Percentiles rank a stretch among this genome's conserved stretches.
Evolutionary conservation across 2,888 invertebrate genomes (phyloP).

Genomic region (Noctua pronuba): DNA sequence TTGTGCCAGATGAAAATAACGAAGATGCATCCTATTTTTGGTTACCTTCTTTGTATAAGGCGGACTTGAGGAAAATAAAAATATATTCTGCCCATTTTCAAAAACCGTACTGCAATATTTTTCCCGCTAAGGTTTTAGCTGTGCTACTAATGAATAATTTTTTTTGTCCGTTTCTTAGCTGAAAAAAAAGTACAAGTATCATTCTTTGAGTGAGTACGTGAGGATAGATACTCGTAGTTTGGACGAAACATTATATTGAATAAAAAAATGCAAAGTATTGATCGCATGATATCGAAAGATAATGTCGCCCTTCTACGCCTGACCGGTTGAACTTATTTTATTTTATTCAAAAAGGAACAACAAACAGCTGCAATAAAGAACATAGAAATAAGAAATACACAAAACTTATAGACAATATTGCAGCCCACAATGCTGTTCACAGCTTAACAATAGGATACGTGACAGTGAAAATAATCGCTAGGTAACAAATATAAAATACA

Average conservation of each 20-base stretch:
- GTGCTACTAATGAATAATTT: background rate
- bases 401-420: too few relatives aligned
- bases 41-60: background rate
- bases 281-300: background rate
- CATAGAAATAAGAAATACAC: too few relatives aligned
- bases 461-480: too few relatives aligned
- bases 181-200: background rate
- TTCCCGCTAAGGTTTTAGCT: background rate
- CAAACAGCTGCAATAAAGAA: too few relatives aligned
- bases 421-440: too few relatives aligned
- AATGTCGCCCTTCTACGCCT: background rate
- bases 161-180: background rate
- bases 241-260: background rate
- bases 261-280: background rate
- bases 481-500: too few relatives aligned
- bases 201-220: background rate
- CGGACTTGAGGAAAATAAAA: background rate
- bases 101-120: background rate
- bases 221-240: background rate
- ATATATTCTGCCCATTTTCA: background rate
- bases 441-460: too few relatives aligned
- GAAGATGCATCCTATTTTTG: background rate
- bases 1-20: background rate
- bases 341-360: background rate
- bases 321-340: background rate